Conservation (phyloP, 2,797 vertebrate genomes). For the Megaceryle alcyon region DNA sequence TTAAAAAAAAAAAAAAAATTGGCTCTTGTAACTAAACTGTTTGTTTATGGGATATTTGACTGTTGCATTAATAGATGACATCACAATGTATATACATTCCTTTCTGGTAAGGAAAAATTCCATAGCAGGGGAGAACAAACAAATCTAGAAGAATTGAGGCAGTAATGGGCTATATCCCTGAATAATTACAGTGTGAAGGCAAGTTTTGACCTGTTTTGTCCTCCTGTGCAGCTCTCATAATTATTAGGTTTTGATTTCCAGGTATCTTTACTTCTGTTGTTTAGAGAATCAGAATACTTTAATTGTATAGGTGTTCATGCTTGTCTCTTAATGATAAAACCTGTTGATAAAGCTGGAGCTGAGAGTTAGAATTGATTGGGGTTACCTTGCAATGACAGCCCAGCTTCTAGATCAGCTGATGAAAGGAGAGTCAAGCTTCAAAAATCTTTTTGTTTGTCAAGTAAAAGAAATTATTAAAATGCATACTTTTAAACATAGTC, state of each 20-base stretch:
- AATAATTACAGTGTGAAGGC: background rate
- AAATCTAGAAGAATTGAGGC: background rate
- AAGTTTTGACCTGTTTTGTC: background rate
- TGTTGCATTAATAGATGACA: background rate
- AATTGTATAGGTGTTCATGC: background rate
- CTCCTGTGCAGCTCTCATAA: background rate
- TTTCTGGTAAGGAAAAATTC: background rate
- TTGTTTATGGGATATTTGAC: background rate
- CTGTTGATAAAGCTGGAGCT: background rate
- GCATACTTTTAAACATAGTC: background rate
- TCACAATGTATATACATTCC: background rate
- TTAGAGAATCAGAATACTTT: background rate
- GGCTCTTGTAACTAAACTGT: background rate
- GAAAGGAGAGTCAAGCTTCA: background rate
- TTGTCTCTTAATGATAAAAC: background rate
- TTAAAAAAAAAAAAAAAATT: background rate
- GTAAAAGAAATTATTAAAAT: background rate
- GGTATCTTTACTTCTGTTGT: background rate
- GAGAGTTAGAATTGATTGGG: background rate
- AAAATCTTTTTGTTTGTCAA: background rate
- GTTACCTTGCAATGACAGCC: background rate
- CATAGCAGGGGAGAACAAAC: rapidly evolving
- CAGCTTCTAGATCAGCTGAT: background rate
- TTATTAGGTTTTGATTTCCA: background rate
- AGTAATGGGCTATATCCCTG: background rate